Evolutionary conservation across 2,888 invertebrate genomes (phyloP).

Genomic region (Spicauda simplicius): DNA sequence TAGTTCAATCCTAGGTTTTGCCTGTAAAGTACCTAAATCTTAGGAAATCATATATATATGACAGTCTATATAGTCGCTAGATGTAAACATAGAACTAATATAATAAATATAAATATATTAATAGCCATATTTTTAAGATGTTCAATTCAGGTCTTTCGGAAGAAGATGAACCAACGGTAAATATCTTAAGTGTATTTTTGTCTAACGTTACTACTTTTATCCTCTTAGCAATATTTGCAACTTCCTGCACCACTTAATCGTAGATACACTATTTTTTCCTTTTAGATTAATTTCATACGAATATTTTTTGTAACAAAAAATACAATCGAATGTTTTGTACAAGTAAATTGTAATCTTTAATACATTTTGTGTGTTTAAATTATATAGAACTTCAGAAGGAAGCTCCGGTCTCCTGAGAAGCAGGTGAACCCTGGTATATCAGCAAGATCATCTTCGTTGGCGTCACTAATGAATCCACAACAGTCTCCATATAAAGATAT

Average conservation of each 20-base stretch:
- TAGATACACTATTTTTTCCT: too few species aligned
- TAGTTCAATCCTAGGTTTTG: too few species aligned
- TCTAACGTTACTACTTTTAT: neutral
- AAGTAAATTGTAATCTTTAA: neutral
- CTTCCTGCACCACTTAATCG: neutral
- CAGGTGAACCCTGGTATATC: constrained; percentile 68
- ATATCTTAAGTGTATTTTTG: constrained; percentile 39
- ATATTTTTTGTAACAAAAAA: too few species aligned
- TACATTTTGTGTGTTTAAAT: constrained; percentile 11
- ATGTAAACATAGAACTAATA: too few species aligned
- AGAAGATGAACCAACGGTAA: constrained; percentile 74
- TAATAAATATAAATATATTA: neutral
- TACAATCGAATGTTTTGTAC: neutral
- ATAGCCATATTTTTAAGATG: constrained; percentile 55
- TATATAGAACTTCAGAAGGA: constrained; percentile 87
- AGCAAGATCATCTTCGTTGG: constrained; percentile 75
- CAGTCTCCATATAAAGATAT: constrained; percentile 63
- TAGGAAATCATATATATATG: too few species aligned
- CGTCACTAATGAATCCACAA: constrained; percentile 70
- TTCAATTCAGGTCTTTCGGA: constrained; percentile 76
- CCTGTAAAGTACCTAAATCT: too few species aligned
- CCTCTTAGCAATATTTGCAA: neutral
- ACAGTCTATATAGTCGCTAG: too few species aligned
- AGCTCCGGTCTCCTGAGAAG: constrained; percentile 84
- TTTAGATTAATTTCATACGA: too few species aligned